Percentiles rank a stretch among this genome's conserved stretches.
Evolutionary conservation across 2,888 invertebrate species (phyloP).

Genomic region (Ischnura elegans): DNA sequence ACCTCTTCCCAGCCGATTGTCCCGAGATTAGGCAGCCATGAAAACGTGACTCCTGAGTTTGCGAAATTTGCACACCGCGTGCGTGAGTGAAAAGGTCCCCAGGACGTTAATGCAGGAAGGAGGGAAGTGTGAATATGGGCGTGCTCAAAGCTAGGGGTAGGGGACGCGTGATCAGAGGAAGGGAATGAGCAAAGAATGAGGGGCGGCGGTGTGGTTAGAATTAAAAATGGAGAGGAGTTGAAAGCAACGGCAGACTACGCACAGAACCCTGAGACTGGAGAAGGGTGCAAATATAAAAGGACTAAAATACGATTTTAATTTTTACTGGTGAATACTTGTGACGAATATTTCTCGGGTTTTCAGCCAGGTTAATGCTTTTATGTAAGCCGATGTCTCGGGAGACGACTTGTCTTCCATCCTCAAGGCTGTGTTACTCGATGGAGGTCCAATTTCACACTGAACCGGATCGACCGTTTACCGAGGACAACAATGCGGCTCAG

Average conservation of each 20-base stretch:
- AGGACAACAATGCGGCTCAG: too few relatives aligned
- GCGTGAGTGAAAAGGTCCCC: background rate
- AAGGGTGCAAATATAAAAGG: background rate
- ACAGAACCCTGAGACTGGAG: background rate
- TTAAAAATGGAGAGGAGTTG: background rate
- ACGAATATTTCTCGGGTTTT: too few relatives aligned
- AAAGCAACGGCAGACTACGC: background rate
- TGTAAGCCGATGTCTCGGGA: too few relatives aligned
- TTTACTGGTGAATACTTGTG: too few relatives aligned
- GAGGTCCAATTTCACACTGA: too few relatives aligned
- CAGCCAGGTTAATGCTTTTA: too few relatives aligned
- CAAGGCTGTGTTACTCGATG: too few relatives aligned
- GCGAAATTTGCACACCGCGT: background rate
- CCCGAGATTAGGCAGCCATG: background rate
- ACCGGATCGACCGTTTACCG: too few relatives aligned
- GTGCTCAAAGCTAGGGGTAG: background rate
- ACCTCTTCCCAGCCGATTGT: background rate
- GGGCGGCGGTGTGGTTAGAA: background rate
- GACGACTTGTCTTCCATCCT: too few relatives aligned
- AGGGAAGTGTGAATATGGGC: conserved; percentile 7
- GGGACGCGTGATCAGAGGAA: background rate
- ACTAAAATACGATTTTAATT: too few relatives aligned
- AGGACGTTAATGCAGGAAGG: background rate
- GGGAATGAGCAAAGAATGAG: background rate
- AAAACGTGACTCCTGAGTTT: background rate